phyloP scores from a whole-genome alignment of 2,888 invertebrate genomes.

The Heliconius charithonia region DNA sequence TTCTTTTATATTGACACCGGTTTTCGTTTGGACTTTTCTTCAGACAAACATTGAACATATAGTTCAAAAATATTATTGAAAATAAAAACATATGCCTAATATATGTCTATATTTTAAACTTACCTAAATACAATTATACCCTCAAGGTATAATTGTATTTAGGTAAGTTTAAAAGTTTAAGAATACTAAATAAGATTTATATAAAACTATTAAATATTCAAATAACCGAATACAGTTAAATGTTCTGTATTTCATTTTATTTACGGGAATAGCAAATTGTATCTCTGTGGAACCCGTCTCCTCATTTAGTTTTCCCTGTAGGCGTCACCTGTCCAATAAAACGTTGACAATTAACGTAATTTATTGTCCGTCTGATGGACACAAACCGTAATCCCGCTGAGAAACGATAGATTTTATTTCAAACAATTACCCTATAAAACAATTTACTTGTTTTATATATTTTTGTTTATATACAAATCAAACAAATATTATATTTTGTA shows the following conservation, averaged over 20 bases:
- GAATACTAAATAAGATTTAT: too few relatives aligned
- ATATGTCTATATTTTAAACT: too few relatives aligned
- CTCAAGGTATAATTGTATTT: too few relatives aligned
- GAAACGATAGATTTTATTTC: conserved; percentile 39
- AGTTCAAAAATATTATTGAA: too few relatives aligned
- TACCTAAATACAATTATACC: not conserved
- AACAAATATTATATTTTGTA: not conserved
- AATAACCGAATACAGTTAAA: not conserved
- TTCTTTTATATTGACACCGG: too few relatives aligned
- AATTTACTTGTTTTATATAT: conserved; percentile 19
- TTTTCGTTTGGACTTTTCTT: too few relatives aligned
- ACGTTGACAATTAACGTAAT: conserved; percentile 66
- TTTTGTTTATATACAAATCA: not conserved
- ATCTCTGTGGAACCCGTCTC: conserved; percentile 34
- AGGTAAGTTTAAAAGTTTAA: too few relatives aligned
- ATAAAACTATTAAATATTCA: too few relatives aligned
- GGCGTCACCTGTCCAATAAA: conserved; percentile 67
- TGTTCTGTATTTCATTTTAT: conserved; percentile 10
- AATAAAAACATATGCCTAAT: too few relatives aligned
- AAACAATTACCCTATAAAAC: conserved; percentile 30
- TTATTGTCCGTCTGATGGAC: conserved; percentile 62
- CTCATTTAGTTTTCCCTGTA: conserved; percentile 51
- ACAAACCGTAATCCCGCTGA: conserved; percentile 49
- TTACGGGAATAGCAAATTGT: conserved; percentile 29
- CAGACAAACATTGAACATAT: too few relatives aligned